Conservation (phyloP, 2,888 invertebrate species). For the Argyresthia albistria region DNA sequence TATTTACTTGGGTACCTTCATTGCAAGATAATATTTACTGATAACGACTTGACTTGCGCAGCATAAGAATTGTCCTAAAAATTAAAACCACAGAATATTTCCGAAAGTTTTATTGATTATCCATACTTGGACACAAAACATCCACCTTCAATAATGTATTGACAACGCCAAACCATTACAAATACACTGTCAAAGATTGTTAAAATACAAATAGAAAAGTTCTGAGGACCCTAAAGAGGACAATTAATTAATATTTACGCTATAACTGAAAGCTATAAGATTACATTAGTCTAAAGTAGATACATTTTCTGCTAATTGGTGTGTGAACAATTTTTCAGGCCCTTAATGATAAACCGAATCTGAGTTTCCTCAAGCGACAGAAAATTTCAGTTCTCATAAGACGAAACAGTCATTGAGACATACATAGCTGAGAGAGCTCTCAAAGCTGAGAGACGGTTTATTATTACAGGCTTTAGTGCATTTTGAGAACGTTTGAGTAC, state of each 20-base stretch:
- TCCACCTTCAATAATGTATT: slow-evolving; percentile 52
- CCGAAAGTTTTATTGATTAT: slow-evolving; percentile 46
- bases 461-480: too few species aligned
- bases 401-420: too few species aligned
- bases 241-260: slow-evolving; percentile 36
- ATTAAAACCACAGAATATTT: slow-evolving; percentile 16
- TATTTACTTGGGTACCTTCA: too few species aligned
- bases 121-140: slow-evolving; percentile 55
- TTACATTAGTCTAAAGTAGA: slow-evolving; percentile 39
- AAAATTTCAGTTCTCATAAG: too few species aligned
- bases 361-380: too few species aligned
- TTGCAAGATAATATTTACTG: too few species aligned
- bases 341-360: too few species aligned
- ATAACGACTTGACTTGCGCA: too few species aligned
- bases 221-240: slow-evolving; percentile 46
- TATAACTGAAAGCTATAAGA: slow-evolving; percentile 47
- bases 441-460: too few species aligned
- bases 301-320: slow-evolving; percentile 19
- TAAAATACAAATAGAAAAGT: slow-evolving; percentile 58
- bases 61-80: too few species aligned
- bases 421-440: too few species aligned
- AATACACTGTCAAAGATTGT: slow-evolving; percentile 54
- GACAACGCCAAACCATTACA: slow-evolving; percentile 31
- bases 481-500: background rate
- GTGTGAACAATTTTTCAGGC: background rate